Conservation (phyloP, 2,113 vertebrate genomes). For the Salvelinus sp. region DNA sequence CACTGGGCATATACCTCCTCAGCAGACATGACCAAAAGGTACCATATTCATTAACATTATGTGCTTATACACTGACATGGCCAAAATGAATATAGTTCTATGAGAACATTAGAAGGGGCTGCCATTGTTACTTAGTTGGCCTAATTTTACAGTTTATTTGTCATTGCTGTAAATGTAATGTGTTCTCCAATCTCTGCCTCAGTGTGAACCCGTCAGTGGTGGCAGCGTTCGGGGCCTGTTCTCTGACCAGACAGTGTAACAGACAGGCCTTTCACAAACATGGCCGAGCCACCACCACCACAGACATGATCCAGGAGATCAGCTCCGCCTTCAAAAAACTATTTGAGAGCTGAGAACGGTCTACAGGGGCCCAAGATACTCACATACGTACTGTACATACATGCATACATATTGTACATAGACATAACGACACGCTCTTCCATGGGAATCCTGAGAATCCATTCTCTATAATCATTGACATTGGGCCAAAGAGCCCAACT, state of each 20-base stretch:
- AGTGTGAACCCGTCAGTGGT: constrained; percentile 85
- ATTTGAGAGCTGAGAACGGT: constrained; percentile 82
- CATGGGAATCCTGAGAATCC: too few species aligned
- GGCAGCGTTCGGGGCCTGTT: constrained; percentile 89
- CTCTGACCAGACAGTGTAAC: constrained; percentile 89
- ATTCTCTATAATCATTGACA: too few species aligned
- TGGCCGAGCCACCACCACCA: constrained; percentile 87
- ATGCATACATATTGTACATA: too few species aligned
- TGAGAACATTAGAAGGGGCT: too few species aligned
- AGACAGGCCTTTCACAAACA: constrained; percentile 89
- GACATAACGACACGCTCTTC: too few species aligned
- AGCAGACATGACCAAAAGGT: constrained; percentile 81
- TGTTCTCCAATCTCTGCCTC: not conserved
- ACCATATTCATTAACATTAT: constrained; percentile 7
- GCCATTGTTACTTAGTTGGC: too few species aligned
- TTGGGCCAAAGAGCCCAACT: too few species aligned
- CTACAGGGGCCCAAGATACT: not conserved
- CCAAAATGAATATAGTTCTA: too few species aligned
- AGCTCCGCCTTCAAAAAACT: constrained; percentile 87
- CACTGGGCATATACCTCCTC: constrained; percentile 91
- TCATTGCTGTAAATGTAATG: not conserved
- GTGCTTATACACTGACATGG: too few species aligned
- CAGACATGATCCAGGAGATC: constrained; percentile 93
- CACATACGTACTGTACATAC: not conserved
- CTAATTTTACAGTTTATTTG: not conserved